Conservation (phyloP, 2,113 vertebrate genomes). For the Petrocephalus zakoni region DNA sequence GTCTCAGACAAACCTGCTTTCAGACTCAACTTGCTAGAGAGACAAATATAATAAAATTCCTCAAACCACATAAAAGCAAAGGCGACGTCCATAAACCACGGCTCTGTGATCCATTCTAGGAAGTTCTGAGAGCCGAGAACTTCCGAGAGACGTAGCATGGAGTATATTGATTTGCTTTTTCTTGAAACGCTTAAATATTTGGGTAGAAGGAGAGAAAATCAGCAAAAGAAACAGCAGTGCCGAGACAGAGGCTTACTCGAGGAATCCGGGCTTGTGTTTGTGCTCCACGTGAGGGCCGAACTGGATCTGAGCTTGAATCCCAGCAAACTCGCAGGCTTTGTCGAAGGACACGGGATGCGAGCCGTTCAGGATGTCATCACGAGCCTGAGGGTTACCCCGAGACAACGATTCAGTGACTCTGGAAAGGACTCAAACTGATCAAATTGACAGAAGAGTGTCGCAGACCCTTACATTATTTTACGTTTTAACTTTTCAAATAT, state of each 20-base stretch:
- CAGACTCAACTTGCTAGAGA: not conserved
- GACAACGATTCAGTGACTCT: not conserved
- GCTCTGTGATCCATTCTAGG: not conserved
- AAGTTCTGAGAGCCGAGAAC: not conserved
- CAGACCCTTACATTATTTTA: not conserved
- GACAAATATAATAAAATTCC: not conserved
- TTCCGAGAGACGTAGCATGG: not conserved
- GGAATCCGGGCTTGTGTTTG: slow-evolving; percentile 97
- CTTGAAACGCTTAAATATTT: not conserved
- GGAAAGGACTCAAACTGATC: not conserved
- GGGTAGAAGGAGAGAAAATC: not conserved
- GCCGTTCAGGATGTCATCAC: slow-evolving; percentile 96
- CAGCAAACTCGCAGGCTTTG: slow-evolving; percentile 95
- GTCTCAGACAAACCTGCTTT: slow-evolving; percentile 31
- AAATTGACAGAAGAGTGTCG: not conserved
- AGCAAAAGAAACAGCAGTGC: slow-evolving; percentile 13
- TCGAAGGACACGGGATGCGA: slow-evolving; percentile 98
- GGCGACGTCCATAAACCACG: not conserved
- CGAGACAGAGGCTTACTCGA: slow-evolving; percentile 75
- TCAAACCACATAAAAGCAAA: not conserved
- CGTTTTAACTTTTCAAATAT: not conserved
- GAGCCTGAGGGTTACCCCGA: slow-evolving; percentile 62
- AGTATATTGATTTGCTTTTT: not conserved
- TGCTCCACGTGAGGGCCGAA: slow-evolving; percentile 95
- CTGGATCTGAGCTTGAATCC: slow-evolving; percentile 97